Conservation (phyloP, 2,797 vertebrate species). For the Adelosebastes latens region DNA sequence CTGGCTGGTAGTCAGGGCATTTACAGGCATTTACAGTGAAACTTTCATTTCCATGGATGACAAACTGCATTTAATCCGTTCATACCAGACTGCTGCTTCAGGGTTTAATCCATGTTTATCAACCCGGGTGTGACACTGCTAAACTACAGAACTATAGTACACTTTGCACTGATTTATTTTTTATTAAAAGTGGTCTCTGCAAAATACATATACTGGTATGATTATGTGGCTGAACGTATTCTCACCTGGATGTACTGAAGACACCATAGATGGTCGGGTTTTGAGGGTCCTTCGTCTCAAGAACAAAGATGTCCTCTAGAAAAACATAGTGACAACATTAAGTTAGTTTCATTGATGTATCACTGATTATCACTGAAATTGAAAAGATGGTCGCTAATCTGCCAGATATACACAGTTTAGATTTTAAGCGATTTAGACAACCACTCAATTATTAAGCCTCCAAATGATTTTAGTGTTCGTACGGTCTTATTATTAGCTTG, state of each 20-base stretch:
- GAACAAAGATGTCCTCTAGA: conserved; percentile 89
- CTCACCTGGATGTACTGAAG: conserved; percentile 89
- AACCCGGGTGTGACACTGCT: background rate
- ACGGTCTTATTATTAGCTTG: rapidly evolving
- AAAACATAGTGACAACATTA: background rate
- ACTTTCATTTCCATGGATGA: too few relatives aligned
- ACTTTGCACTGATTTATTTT: background rate
- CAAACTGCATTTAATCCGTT: background rate
- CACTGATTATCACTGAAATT: background rate
- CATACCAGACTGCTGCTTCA: background rate
- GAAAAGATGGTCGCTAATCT: too few relatives aligned
- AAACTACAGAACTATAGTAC: background rate
- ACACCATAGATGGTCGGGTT: conserved; percentile 88
- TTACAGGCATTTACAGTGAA: too few relatives aligned
- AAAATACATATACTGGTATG: background rate
- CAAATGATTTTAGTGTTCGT: background rate
- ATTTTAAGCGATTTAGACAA: background rate
- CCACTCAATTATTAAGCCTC: background rate
- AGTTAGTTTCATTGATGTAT: background rate
- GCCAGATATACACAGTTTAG: too few relatives aligned
- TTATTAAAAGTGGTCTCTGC: background rate
- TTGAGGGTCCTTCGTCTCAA: conserved; percentile 86
- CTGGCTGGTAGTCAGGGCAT: rapidly evolving
- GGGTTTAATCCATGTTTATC: background rate
- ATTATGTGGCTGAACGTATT: background rate